phyloP scores from a whole-genome alignment of 2,113 vertebrate genomes.

The Scortum barcoo region DNA sequence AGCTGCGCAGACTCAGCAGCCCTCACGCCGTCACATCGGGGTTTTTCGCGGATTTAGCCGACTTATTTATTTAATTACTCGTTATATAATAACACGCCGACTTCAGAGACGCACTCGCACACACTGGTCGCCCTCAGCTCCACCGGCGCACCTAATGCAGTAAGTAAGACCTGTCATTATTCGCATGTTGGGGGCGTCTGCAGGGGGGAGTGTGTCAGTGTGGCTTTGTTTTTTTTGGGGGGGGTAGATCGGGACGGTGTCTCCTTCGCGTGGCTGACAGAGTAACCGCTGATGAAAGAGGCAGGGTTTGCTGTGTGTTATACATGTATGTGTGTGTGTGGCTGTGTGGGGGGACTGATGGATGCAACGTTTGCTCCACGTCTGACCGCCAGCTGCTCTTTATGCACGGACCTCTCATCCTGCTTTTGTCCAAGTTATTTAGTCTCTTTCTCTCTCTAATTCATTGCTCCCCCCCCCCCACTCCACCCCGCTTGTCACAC shows the following conservation, averaged over 20 bases:
- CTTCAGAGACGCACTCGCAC: constrained; percentile 14
- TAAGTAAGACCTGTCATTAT: constrained; percentile 65
- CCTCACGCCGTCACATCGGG: constrained; percentile 65
- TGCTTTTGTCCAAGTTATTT: constrained; percentile 35
- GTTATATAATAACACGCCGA: constrained; percentile 74
- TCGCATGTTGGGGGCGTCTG: not conserved
- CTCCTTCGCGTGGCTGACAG: constrained; percentile 1
- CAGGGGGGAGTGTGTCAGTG: constrained; percentile 13
- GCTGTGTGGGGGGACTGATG: not conserved
- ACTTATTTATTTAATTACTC: constrained; percentile 78
- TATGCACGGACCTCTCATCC: not conserved
- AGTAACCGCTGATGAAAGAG: not conserved
- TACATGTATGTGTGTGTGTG: not conserved
- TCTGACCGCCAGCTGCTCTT: not conserved
- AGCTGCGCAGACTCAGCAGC: constrained; percentile 77
- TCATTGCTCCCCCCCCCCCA: no score
- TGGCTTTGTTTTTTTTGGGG: constrained; percentile 66
- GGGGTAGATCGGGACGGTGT: constrained; percentile 31
- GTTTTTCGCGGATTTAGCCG: constrained; percentile 66
- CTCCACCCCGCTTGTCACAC: not conserved
- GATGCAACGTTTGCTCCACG: not conserved
- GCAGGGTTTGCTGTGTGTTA: not conserved
- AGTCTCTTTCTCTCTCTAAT: not conserved
- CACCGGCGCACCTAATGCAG: constrained; percentile 45
- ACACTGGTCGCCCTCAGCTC: constrained; percentile 34